Evolutionary conservation across 1,140 invertebrate genomes (phyloP).

Genomic region (Wiebesia pumilae): DNA sequence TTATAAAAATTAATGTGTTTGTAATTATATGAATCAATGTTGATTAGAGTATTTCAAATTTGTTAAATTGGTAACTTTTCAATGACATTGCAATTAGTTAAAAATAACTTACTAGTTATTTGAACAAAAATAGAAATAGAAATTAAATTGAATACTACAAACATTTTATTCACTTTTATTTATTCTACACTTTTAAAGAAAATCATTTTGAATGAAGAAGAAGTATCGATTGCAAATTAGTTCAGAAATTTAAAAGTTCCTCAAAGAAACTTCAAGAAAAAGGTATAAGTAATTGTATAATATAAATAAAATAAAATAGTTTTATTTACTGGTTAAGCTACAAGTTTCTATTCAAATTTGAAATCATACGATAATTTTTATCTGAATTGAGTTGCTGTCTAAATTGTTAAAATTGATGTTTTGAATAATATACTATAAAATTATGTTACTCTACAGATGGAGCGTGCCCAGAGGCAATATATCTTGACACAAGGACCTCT

Average conservation of each 20-base stretch:
- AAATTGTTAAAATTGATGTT: no score
- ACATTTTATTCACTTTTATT: not conserved
- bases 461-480: conserved; percentile 89
- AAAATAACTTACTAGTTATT: conserved; percentile 36
- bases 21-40: no score
- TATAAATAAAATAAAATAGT: no score
- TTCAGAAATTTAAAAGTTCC: no score
- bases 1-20: no score
- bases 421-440: not conserved
- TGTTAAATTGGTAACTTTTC: not conserved
- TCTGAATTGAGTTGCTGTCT: no score
- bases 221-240: no score
- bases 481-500: conserved; percentile 96
- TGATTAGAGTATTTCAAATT: not conserved
- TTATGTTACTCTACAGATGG: conserved; percentile 76
- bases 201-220: not conserved
- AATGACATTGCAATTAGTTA: not conserved
- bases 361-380: not conserved
- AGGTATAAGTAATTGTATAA: no score
- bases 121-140: not conserved
- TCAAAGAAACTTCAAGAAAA: not conserved
- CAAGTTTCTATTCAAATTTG: not conserved
- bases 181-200: not conserved
- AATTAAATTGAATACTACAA: not conserved
- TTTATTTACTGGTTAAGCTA: no score